Base-by-base conservation (phyloP, 2,113 vertebrate species). In the Misgurnus mizolepis region DNA sequence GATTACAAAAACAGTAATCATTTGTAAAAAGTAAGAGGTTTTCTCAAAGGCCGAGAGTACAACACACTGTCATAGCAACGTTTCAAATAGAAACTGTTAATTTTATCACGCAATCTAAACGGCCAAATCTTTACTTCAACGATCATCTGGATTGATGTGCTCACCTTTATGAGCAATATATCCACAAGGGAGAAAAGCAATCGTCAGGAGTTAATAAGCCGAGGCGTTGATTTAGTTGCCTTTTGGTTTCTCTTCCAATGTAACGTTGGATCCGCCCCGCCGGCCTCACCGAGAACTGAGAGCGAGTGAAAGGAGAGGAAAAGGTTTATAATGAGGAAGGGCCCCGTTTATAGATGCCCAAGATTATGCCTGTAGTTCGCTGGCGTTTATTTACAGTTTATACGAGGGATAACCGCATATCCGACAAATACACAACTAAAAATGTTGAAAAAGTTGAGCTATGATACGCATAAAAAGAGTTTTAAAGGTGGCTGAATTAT, bases 241-340 rank as follows among this genome's bases (percentile, higher is more conserved):
- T 91, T 90, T 49, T 91, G 85, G 86, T 87, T 90, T 87, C 61
- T 90, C 45, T 88, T 89, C 85, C 17, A 87, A 82, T 86, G 79
- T 87, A 76, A 15, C 82, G 85, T 89, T 88, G 89, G 93, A 93
- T 93, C 91, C 92, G 92, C 93, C 93, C 93, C 91, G 92, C 92
- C 93, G 91, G 93, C 92, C 92, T 93, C 91, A 92, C 92, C 92
- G 92, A 93, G 92, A 93, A 93, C 91, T 94, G 92, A 94, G 93
- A 91, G 85, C 78, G 89, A 88, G 78, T 80, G 80, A 85, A 75
- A 79, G 87, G 85, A 81, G 83, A 87, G 87, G 40, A 83, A 86
- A 88, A 83, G 87, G 91, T 93, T 93, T 94, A 93, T 93, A 90
- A 90, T 86, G 83, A 74, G 79, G 72, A 86, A 87, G 88, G 88